Evolutionary conservation across 2,113 vertebrate genomes (phyloP).

Genomic region (Paramisgurnus dabryanus): DNA sequence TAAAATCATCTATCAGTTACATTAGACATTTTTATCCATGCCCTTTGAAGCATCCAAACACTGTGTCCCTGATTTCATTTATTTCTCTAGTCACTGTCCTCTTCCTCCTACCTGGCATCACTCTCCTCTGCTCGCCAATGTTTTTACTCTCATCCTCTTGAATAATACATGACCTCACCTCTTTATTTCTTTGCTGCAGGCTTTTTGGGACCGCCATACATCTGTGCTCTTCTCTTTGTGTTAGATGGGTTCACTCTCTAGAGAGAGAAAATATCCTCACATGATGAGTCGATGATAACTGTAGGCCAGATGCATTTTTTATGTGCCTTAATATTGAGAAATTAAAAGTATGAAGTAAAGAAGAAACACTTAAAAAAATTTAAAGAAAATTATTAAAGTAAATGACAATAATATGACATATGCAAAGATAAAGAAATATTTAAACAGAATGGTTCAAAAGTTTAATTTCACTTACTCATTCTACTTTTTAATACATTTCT

Average conservation of each 20-base stretch:
- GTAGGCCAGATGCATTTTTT: not conserved
- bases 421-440: too few relatives aligned
- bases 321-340: not conserved
- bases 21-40: not conserved
- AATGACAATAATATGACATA: too few relatives aligned
- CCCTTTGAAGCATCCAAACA: not conserved
- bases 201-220: not conserved
- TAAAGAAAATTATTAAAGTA: too few relatives aligned
- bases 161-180: constrained; percentile 32
- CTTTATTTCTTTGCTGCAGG: constrained; percentile 31
- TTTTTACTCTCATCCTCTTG: constrained; percentile 9
- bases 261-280: not conserved
- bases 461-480: too few relatives aligned
- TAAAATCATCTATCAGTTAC: not conserved
- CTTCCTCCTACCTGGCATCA: constrained; percentile 6
- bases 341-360: too few relatives aligned
- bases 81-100: not conserved
- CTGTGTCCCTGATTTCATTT: not conserved
- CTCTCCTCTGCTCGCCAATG: not conserved
- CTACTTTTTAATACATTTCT: too few relatives aligned
- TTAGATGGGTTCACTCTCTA: not conserved
- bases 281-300: not conserved
- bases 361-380: too few relatives aligned
- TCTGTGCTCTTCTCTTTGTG: not conserved
- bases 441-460: too few relatives aligned